A percentile compares a stretch with the other conserved stretches of the same genome.
Conservation (phyloP, 2,888 invertebrate genomes). For the Coronaproctus castanopsis region DNA sequence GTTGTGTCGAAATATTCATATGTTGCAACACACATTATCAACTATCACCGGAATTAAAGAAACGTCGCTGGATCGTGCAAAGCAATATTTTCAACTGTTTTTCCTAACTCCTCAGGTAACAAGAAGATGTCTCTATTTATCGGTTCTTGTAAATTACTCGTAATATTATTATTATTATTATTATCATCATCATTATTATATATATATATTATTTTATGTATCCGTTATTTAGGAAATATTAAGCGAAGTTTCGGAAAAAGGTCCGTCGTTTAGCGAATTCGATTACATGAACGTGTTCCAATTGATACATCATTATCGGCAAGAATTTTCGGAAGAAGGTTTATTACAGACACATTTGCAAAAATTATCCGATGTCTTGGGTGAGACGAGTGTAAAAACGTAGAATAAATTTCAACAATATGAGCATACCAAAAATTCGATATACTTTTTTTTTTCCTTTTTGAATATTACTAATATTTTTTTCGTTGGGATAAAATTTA, state of each 20-base stretch:
- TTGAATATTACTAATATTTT: too few species aligned
- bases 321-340: slow-evolving; percentile 14
- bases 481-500: too few species aligned
- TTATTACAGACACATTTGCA: slow-evolving; percentile 40
- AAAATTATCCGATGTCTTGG: slow-evolving; percentile 59
- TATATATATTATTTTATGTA: too few species aligned
- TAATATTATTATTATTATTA: too few species aligned
- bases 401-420: background rate
- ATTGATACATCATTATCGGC: slow-evolving; percentile 35
- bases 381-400: background rate
- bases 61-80: slow-evolving; percentile 68
- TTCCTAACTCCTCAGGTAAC: slow-evolving; percentile 58
- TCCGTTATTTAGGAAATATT: slow-evolving; percentile 74
- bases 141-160: background rate
- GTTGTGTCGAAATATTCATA: slow-evolving; percentile 67
- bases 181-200: too few species aligned
- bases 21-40: slow-evolving; percentile 65
- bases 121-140: background rate
- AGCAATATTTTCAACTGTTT: slow-evolving; percentile 71
- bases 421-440: too few species aligned
- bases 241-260: slow-evolving; percentile 61
- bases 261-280: slow-evolving; percentile 65
- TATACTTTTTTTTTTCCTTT: too few species aligned
- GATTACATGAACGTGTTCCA: slow-evolving; percentile 74
- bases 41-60: slow-evolving; percentile 63